These are phyloP conservation scores for Xylocopa sonorina DNA, from an alignment of 1,140 invertebrate genomes.

Conservation along the genomic window DNA sequence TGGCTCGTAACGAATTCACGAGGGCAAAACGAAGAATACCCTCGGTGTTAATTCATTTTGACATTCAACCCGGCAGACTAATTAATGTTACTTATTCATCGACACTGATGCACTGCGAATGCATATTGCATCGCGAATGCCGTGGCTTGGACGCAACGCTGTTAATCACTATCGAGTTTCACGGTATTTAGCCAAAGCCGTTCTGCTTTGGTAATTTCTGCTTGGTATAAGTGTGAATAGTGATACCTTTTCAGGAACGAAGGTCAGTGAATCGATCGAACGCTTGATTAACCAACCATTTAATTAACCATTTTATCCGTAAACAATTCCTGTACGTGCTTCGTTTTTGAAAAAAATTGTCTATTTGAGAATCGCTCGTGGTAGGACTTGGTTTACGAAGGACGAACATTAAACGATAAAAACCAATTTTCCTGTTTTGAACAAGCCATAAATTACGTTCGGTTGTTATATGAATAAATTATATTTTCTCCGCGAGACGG, in stretches of 20 bases:
- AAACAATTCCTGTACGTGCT: too few species aligned
- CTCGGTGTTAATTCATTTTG: not conserved
- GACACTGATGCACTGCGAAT: not conserved
- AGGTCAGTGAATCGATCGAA: not conserved
- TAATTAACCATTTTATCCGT: too few species aligned
- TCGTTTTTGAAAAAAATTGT: too few species aligned
- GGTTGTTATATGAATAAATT: too few species aligned
- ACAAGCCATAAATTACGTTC: too few species aligned
- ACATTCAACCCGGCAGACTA: not conserved
- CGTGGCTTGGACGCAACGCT: not conserved
- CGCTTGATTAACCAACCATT: not conserved
- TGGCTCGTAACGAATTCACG: not conserved
- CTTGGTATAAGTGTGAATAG: not conserved
- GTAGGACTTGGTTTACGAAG: too few species aligned
- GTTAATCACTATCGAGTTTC: constrained; percentile 1
- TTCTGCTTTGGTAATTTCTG: not conserved
- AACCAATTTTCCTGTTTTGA: too few species aligned
- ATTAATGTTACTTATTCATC: constrained; percentile 31
- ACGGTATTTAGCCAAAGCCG: not conserved
- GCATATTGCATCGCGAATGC: not conserved
- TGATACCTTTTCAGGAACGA: not conserved
- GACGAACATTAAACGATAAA: too few species aligned
- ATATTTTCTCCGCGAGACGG: too few species aligned
- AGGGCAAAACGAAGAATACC: constrained; percentile 12
- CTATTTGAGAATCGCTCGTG: too few species aligned